Percentiles rank a stretch among this genome's conserved stretches.
These are phyloP conservation scores for Rhinoderma darwinii DNA, from an alignment of 2,113 vertebrate species.

Conservation along the genomic window DNA sequence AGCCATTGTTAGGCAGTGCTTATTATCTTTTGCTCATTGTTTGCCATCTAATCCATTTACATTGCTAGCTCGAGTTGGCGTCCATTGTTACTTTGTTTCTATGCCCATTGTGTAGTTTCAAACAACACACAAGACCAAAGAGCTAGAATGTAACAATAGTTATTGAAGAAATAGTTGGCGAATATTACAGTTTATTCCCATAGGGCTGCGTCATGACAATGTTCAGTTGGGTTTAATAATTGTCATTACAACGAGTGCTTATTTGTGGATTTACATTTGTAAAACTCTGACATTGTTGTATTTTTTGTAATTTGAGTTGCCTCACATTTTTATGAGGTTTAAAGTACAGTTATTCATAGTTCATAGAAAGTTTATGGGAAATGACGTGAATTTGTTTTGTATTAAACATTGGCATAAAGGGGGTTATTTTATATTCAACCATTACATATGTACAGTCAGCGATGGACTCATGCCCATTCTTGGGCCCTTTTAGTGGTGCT, in stretches of 20 bases:
- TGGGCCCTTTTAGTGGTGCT: no score
- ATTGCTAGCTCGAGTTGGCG: neutral
- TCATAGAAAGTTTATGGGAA: neutral
- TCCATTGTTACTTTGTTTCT: slow-evolving; percentile 26
- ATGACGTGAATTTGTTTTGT: neutral
- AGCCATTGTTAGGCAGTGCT: slow-evolving; percentile 28
- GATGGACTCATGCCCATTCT: no score
- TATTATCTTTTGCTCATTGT: slow-evolving; percentile 29
- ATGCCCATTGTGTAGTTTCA: neutral
- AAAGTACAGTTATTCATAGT: neutral
- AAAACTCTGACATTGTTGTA: neutral
- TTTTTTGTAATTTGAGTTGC: slow-evolving; percentile 4
- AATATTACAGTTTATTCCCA: slow-evolving; percentile 28
- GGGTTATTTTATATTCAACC: neutral
- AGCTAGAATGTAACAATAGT: slow-evolving; percentile 4
- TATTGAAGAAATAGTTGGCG: neutral
- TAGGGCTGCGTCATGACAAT: neutral
- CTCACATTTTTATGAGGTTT: neutral
- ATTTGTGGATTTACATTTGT: slow-evolving; percentile 28
- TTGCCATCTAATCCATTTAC: slow-evolving; percentile 23
- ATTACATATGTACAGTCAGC: neutral
- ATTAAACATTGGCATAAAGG: neutral
- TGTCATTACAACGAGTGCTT: slow-evolving; percentile 2
- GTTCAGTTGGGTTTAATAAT: slow-evolving; percentile 15
- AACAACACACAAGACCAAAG: slow-evolving; percentile 16